Evolutionary conservation across 35 echinoderm and acorn worm species (phyloP).

Genomic region (Apostichopus californicus): DNA sequence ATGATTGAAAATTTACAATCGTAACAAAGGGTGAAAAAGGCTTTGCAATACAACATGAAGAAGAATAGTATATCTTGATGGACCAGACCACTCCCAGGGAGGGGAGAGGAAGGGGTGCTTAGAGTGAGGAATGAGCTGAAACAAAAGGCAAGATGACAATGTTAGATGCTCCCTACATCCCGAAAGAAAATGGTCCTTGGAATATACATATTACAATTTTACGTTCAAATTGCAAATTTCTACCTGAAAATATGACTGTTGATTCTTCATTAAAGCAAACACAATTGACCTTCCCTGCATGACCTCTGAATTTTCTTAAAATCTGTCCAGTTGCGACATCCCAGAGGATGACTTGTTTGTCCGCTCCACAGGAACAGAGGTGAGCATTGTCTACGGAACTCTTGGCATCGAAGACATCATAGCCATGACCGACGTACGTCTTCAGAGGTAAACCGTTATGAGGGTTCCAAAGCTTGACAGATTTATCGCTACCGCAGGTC

Average conservation of each 20-base stretch:
- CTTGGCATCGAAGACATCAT: conserved; percentile 94
- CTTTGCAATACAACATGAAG: too few relatives aligned
- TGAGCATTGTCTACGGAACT: conserved; percentile 86
- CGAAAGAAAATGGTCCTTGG: too few relatives aligned
- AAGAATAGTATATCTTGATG: too few relatives aligned
- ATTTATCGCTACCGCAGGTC: conserved; percentile 97
- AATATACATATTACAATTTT: too few relatives aligned
- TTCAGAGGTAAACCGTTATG: conserved; percentile 75
- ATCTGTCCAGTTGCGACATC: conserved; percentile 78
- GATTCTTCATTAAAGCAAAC: conserved; percentile 97
- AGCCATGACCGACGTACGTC: conserved; percentile 81
- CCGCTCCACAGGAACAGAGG: conserved; percentile 83
- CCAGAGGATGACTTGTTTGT: conserved; percentile 87
- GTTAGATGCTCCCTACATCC: too few relatives aligned
- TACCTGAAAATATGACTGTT: conserved; percentile 93
- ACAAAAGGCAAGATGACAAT: too few relatives aligned
- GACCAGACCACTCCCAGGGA: too few relatives aligned
- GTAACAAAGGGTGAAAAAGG: too few relatives aligned
- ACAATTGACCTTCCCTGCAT: conserved; percentile 91
- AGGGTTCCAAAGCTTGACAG: conserved; percentile 97
- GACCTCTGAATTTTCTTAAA: conserved; percentile 85
- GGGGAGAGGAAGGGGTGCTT: too few relatives aligned
- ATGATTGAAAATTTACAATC: too few relatives aligned
- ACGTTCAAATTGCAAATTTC: too few relatives aligned
- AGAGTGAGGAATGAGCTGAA: too few relatives aligned